Percentiles rank a stretch among this genome's conserved stretches.
phyloP scores from a whole-genome alignment of 2,888 invertebrate genomes.

The Apodemia duryi region DNA sequence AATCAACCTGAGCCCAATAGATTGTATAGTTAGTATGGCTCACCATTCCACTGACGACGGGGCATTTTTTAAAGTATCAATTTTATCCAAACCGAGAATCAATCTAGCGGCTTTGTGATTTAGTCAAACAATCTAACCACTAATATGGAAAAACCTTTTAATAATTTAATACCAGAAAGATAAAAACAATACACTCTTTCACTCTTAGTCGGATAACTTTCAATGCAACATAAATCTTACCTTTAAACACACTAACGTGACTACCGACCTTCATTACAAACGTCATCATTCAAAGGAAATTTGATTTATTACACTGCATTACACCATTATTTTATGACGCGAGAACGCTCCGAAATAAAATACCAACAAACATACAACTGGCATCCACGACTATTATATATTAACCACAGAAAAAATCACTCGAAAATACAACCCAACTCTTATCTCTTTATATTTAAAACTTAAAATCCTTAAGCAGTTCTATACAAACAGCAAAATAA shows the following conservation, averaged over 20 bases:
- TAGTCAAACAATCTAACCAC: no score
- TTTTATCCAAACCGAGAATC: no score
- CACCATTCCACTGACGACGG: no score
- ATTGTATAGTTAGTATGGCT: no score
- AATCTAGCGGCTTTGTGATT: no score
- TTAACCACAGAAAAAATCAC: conserved; percentile 39
- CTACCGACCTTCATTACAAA: conserved; percentile 69
- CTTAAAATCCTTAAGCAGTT: conserved; percentile 34
- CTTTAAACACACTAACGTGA: conserved; percentile 35
- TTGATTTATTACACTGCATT: conserved; percentile 75
- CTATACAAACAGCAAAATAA: conserved; percentile 32
- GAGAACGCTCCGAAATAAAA: conserved; percentile 77
- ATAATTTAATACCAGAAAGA: no score
- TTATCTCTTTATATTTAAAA: conserved; percentile 36
- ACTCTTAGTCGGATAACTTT: neutral
- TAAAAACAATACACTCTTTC: neutral
- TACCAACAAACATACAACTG: conserved; percentile 77
- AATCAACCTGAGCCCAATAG: no score
- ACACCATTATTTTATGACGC: conserved; percentile 77
- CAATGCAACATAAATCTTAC: conserved; percentile 21
- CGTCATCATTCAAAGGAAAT: conserved; percentile 72
- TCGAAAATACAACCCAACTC: conserved; percentile 26
- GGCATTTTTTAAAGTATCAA: no score
- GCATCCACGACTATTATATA: conserved; percentile 75
- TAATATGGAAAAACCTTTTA: no score